A percentile compares a stretch with the other conserved stretches of the same genome.
Evolutionary conservation across 1,140 invertebrate species (phyloP).

Genomic region (Heliothis virescens): DNA sequence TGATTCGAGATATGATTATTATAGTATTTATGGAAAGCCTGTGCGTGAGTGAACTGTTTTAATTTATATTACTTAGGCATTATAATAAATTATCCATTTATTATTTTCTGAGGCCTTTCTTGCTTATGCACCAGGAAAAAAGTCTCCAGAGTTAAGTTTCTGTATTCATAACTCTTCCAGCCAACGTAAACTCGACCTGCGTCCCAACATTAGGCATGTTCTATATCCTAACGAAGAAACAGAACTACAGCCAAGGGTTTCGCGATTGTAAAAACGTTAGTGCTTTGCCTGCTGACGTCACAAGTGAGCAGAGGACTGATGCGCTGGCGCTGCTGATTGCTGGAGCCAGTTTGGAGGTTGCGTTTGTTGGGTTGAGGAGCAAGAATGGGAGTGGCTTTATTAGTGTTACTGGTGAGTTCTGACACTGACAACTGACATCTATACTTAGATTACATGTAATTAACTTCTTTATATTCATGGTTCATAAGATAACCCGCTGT

Average conservation of each 20-base stretch:
- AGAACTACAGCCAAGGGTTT: constrained; percentile 87
- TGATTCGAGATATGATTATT: constrained; percentile 87
- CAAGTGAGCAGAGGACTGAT: constrained; percentile 87
- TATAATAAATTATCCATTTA: too few relatives aligned
- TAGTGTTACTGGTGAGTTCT: constrained; percentile 60
- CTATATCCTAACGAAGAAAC: constrained; percentile 75
- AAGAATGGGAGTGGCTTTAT: constrained; percentile 63
- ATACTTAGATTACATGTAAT: too few relatives aligned
- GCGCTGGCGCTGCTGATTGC: constrained; percentile 83
- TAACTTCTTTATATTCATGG: too few relatives aligned
- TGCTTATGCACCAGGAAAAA: too few relatives aligned
- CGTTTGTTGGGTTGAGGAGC: constrained; percentile 86
- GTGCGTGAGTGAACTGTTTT: constrained; percentile 79
- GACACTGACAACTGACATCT: too few relatives aligned
- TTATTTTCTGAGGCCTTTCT: too few relatives aligned
- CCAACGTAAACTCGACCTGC: constrained; percentile 85
- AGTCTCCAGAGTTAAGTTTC: too few relatives aligned
- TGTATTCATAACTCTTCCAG: constrained; percentile 70
- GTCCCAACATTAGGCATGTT: constrained; percentile 88
- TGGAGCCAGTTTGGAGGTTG: constrained; percentile 63
- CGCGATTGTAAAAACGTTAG: constrained; percentile 85
- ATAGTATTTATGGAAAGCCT: constrained; percentile 86
- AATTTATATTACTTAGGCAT: neutral
- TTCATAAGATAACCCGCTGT: too few relatives aligned
- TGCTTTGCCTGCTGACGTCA: constrained; percentile 87